phyloP scores from a whole-genome alignment of 2,888 invertebrate genomes.

The Strigamia maritima region DNA sequence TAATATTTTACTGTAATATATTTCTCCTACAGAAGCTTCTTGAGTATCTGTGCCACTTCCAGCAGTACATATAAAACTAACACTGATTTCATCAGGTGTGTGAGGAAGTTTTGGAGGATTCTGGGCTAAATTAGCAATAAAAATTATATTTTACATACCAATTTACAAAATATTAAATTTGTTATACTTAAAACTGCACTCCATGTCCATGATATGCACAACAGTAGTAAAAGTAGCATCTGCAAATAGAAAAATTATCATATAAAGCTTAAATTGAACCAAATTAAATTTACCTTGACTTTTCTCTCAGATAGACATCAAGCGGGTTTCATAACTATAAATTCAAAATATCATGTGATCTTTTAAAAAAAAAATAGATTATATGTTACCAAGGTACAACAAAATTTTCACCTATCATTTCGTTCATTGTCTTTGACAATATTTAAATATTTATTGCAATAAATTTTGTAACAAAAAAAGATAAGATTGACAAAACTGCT shows the following conservation, averaged over 20 bases:
- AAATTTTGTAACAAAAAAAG: too few species aligned
- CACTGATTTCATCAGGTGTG: background rate
- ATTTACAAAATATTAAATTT: background rate
- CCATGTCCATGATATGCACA: background rate
- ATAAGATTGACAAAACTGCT: too few species aligned
- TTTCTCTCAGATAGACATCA: background rate
- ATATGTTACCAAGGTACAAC: background rate
- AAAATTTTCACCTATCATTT: background rate
- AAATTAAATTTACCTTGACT: background rate
- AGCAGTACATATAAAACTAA: background rate
- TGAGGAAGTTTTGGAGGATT: background rate
- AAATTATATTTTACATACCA: background rate
- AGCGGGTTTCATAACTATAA: background rate
- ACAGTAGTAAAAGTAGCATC: background rate
- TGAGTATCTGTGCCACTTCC: background rate
- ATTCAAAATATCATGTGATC: background rate
- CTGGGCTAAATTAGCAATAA: background rate
- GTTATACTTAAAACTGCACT: background rate
- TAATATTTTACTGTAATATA: background rate
- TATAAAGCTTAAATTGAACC: too few species aligned
- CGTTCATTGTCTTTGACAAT: too few species aligned
- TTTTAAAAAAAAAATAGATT: background rate
- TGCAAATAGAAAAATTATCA: background rate
- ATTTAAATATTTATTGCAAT: too few species aligned
- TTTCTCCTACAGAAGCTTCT: background rate